Evolutionary conservation across 2,888 invertebrate genomes (phyloP).

Genomic region (Oscheius myriophilus): DNA sequence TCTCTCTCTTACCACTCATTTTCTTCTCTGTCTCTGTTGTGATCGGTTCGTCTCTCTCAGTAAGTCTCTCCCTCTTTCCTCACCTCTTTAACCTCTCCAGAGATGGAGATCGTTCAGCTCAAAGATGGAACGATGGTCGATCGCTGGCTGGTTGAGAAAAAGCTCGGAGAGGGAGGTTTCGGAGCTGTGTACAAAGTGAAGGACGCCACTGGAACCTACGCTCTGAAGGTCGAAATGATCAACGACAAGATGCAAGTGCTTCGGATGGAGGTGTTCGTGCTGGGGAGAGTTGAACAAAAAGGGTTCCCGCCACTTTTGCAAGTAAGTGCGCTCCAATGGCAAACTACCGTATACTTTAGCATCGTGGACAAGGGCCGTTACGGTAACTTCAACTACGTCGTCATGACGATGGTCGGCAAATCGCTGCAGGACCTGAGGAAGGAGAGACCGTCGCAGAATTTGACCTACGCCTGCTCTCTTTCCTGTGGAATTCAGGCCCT

Average conservation of each 20-base stretch:
- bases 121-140: constrained; percentile 17
- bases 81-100: no score
- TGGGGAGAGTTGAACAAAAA: constrained; percentile 61
- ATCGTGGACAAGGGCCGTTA: constrained; percentile 67
- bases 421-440: constrained; percentile 53
- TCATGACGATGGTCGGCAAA: constrained; percentile 66
- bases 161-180: constrained; percentile 66
- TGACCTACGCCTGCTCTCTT: constrained; percentile 47
- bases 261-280: constrained; percentile 68
- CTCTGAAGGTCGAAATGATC: constrained; percentile 61
- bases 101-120: constrained; percentile 14
- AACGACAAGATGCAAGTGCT: constrained; percentile 62
- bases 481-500: constrained; percentile 50
- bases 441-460: constrained; percentile 40
- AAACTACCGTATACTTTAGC: no score
- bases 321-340: no score
- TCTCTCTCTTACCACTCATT: no score
- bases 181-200: constrained; percentile 61
- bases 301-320: constrained; percentile 65
- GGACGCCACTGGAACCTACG: constrained; percentile 60
- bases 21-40: no score
- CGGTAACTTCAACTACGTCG: constrained; percentile 65
- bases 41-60: no score
- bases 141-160: constrained; percentile 63
- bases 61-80: no score